These are phyloP conservation scores for Selene dorsalis DNA, from an alignment of 2,797 vertebrate genomes.

Conservation along the genomic window DNA sequence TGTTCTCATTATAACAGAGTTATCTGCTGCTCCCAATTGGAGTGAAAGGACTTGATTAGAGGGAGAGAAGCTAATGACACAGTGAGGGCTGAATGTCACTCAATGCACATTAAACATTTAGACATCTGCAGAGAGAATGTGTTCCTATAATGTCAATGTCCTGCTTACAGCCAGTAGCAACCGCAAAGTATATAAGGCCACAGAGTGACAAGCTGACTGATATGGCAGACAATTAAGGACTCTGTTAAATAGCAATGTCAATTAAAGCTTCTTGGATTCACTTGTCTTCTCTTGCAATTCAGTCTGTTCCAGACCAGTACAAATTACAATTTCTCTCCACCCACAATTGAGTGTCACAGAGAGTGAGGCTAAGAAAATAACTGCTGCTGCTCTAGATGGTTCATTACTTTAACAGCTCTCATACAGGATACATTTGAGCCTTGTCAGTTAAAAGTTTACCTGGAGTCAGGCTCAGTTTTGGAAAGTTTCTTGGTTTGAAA, in stretches of 20 bases:
- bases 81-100: conserved; percentile 74
- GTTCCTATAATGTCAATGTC: conserved; percentile 66
- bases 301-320: conserved; percentile 54
- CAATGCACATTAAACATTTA: conserved; percentile 82
- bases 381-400: conserved; percentile 6
- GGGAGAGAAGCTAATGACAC: conserved; percentile 75
- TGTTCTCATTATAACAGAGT: conserved; percentile 78
- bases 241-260: conserved; percentile 65
- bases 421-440: background rate
- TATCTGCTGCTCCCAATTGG: conserved; percentile 71
- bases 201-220: conserved; percentile 63
- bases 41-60: conserved; percentile 79
- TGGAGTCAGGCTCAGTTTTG: conserved; percentile 24
- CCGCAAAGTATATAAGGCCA: conserved; percentile 43
- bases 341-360: conserved; percentile 43
- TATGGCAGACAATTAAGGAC: conserved; percentile 64
- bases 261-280: conserved; percentile 65
- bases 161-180: conserved; percentile 57
- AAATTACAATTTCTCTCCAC: conserved; percentile 58
- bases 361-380: conserved; percentile 27
- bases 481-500: conserved; percentile 43
- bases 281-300: conserved; percentile 60
- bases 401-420: conserved; percentile 44
- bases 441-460: conserved; percentile 48
- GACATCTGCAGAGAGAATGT: conserved; percentile 74